phyloP scores from a whole-genome alignment of 2,888 invertebrate genomes.

The Schizotus pectinicornis region DNA sequence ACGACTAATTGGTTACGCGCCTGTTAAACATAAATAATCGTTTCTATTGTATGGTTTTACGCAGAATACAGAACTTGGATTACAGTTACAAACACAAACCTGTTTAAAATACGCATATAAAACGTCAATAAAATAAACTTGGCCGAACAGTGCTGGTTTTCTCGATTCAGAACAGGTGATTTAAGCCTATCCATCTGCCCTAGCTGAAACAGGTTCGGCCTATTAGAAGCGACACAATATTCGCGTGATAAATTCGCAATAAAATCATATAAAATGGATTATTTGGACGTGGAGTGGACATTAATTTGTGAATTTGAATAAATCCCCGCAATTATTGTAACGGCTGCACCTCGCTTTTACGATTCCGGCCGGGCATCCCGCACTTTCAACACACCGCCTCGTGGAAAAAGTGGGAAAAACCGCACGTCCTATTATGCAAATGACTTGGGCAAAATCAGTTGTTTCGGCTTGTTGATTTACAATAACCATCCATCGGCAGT shows the following conservation, averaged over 20 bases:
- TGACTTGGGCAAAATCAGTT: neutral
- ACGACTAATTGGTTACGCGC: no score
- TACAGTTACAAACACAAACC: constrained; percentile 37
- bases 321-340: neutral
- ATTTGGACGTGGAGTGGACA: neutral
- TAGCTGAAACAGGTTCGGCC: neutral
- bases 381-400: no score
- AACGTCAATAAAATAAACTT: constrained; percentile 34
- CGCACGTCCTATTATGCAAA: constrained; percentile 12
- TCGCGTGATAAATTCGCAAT: neutral
- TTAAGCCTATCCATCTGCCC: neutral
- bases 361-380: no score
- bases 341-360: no score
- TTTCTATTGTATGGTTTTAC: constrained; percentile 26
- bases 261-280: neutral
- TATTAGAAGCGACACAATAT: neutral
- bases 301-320: neutral
- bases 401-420: constrained; percentile 11
- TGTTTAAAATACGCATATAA: constrained; percentile 32
- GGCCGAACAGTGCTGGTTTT: constrained; percentile 16
- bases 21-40: no score
- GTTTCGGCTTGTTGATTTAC: no score
- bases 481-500: no score
- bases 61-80: constrained; percentile 25
- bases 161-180: constrained; percentile 10